Evolutionary conservation across 64 coral and sea anemone genomes (phyloP).

Genomic region (Stichodactyla mertensii): DNA sequence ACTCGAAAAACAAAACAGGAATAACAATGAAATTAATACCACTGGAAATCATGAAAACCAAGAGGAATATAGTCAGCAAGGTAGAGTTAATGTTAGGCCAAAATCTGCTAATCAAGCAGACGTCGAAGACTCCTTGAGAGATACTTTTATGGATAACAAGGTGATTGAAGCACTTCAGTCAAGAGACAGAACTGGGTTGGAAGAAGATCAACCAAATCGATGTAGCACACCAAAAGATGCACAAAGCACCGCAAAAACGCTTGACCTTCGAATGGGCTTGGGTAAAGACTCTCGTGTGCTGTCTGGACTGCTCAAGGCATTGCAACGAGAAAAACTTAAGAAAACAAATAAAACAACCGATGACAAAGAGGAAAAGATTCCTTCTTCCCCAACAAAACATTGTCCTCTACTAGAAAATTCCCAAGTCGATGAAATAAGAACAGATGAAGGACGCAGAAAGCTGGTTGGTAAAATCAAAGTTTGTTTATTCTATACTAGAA

Average conservation of each 20-base stretch:
- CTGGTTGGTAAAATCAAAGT: conserved; percentile 34
- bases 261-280: background rate
- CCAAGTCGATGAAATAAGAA: background rate
- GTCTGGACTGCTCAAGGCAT: conserved; percentile 3
- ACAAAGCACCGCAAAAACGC: background rate
- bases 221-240: background rate
- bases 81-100: background rate
- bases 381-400: background rate
- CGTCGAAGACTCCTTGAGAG: background rate
- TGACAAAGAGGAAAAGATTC: background rate
- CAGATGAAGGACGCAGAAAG: background rate
- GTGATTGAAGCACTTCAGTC: background rate
- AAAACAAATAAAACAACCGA: background rate
- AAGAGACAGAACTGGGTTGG: background rate
- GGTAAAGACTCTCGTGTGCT: background rate
- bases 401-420: background rate
- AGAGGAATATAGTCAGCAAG: background rate
- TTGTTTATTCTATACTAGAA: conserved; percentile 33
- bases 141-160: background rate
- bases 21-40: background rate
- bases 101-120: background rate
- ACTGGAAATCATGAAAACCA: background rate
- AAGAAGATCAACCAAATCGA: background rate
- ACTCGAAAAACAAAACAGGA: background rate
- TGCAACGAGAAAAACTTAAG: background rate